Conservation (phyloP, 2,113 vertebrate genomes). For the Psittacula cyanocephala region DNA sequence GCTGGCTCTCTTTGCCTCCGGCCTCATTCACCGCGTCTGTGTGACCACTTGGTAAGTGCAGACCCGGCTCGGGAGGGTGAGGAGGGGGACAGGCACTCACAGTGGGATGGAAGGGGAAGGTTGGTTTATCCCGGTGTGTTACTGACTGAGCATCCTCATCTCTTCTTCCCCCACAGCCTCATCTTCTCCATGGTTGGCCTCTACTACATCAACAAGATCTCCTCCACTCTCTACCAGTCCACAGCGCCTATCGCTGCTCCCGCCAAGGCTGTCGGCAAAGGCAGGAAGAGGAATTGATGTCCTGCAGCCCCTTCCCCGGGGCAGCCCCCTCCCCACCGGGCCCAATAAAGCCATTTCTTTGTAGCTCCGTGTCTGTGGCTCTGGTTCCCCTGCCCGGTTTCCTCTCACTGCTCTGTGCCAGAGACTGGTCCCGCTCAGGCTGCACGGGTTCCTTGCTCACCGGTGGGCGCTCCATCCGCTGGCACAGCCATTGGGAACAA, state of each 20-base stretch:
- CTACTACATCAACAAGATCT: conserved; percentile 98
- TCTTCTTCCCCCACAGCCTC: conserved; percentile 66
- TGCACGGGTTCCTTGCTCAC: rapidly evolving
- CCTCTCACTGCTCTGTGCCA: rapidly evolving
- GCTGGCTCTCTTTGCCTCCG: conserved; percentile 91
- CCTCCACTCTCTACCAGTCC: conserved; percentile 90
- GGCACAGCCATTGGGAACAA: background rate
- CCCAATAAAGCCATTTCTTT: conserved; percentile 72
- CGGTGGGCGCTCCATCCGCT: rapidly evolving
- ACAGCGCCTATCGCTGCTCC: conserved; percentile 67
- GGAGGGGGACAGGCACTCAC: background rate
- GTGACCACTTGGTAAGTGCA: conserved; percentile 92
- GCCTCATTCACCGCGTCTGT: conserved; percentile 93
- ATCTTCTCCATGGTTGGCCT: conserved; percentile 92
- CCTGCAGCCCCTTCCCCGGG: background rate
- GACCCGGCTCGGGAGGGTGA: background rate
- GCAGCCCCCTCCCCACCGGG: background rate
- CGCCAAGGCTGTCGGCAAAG: conserved; percentile 85
- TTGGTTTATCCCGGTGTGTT: rapidly evolving
- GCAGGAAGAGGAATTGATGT: conserved; percentile 90
- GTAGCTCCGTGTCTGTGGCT: background rate
- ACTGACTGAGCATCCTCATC: background rate
- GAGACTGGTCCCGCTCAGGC: rapidly evolving
- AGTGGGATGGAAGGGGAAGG: rapidly evolving
- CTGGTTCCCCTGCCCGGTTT: background rate